A percentile compares a stretch with the other conserved stretches of the same genome.
Conservation (phyloP, 1,140 invertebrate species). For the Araneus ventricosus region DNA sequence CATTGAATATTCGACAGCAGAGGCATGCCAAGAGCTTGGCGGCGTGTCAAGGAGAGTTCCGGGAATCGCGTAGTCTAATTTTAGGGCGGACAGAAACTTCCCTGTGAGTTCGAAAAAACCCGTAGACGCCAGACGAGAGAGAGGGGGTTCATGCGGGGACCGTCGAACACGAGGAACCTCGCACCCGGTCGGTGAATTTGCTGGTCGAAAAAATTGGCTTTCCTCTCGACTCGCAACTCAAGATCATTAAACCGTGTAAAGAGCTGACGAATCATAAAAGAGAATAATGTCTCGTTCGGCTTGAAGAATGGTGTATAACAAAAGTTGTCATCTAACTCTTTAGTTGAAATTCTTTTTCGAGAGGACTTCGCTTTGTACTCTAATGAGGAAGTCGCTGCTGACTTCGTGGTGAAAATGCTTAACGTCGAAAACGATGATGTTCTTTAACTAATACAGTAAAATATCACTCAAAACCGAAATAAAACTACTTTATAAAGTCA, state of each 20-base stretch:
- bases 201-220: conserved; percentile 1
- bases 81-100: conserved; percentile 2
- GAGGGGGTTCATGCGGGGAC: conserved; percentile 9
- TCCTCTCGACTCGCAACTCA: neutral
- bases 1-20: neutral
- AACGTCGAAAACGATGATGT: no score
- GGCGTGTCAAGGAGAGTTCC: conserved; percentile 25
- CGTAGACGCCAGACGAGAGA: conserved; percentile 10
- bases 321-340: neutral
- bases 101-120: neutral
- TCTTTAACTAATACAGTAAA: no score
- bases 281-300: neutral
- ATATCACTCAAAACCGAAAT: no score
- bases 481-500: no score
- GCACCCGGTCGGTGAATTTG: neutral
- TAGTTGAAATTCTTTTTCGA: neutral
- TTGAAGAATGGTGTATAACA: neutral
- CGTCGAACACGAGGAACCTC: neutral
- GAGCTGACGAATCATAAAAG: neutral
- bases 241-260: conserved; percentile 9
- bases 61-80: conserved; percentile 33
- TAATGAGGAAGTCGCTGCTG: no score
- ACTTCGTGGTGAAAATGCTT: no score
- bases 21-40: neutral
- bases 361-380: no score